A percentile compares a stretch with the other conserved stretches of the same genome.
phyloP scores from a whole-genome alignment of 2,797 vertebrate genomes.

The Sebastes itinus region DNA sequence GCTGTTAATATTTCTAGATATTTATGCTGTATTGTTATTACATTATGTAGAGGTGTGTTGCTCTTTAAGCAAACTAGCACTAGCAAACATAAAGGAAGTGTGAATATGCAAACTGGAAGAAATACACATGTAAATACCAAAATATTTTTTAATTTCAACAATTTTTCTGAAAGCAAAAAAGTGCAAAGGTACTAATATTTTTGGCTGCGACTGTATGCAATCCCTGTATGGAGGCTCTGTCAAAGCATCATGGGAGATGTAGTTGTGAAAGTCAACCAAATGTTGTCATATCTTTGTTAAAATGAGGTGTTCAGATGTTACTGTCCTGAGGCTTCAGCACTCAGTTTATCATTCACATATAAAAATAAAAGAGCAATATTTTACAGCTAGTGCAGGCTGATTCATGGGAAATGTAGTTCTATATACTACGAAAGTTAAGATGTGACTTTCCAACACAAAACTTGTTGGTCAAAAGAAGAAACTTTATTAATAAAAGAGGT shows the following conservation, averaged over 20 bases:
- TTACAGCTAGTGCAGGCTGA: background rate
- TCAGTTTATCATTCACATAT: background rate
- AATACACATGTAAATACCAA: background rate
- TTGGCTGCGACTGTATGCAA: background rate
- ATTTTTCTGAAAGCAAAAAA: background rate
- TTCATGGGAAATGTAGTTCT: background rate
- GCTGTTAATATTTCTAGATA: background rate
- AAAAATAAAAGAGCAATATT: background rate
- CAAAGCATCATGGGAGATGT: background rate
- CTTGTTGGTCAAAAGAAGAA: conserved; percentile 24
- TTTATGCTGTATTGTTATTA: background rate
- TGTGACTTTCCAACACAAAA: conserved; percentile 1
- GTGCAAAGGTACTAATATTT: background rate
- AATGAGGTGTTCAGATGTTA: background rate
- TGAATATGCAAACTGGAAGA: background rate
- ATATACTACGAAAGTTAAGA: background rate
- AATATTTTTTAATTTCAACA: background rate
- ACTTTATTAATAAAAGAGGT: conserved; percentile 41
- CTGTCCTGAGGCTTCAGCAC: background rate
- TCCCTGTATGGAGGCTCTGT: background rate
- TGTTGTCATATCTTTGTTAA: background rate
- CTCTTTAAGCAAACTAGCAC: background rate
- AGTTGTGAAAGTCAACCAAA: background rate
- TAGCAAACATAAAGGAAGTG: background rate
- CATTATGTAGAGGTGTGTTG: background rate